Evolutionary conservation across 1,140 invertebrate genomes (phyloP).

Genomic region (Cotesia typhae): DNA sequence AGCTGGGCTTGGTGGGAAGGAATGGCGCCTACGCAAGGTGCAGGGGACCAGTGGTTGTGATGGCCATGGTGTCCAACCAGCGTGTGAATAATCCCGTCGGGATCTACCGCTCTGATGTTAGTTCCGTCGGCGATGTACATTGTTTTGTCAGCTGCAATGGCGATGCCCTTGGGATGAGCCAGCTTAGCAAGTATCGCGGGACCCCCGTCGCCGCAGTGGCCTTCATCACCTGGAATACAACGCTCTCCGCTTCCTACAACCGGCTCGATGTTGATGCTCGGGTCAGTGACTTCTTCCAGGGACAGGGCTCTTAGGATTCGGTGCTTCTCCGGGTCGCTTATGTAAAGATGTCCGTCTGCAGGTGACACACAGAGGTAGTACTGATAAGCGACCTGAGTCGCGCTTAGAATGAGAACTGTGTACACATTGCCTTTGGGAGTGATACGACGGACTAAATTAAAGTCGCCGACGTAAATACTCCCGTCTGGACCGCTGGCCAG

Average conservation of each 20-base stretch:
- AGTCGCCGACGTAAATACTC: conserved; percentile 95
- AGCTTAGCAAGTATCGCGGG: conserved; percentile 89
- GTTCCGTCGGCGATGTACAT: conserved; percentile 96
- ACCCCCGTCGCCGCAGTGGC: conserved; percentile 93
- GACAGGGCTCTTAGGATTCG: conserved; percentile 82
- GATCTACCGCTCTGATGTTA: conserved; percentile 90
- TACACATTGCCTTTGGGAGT: conserved; percentile 91
- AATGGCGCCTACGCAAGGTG: conserved; percentile 83
- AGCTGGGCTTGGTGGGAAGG: conserved; percentile 83
- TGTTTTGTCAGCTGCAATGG: conserved; percentile 88
- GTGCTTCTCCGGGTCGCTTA: conserved; percentile 94
- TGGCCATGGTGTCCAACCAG: conserved; percentile 92
- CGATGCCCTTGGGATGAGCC: conserved; percentile 96
- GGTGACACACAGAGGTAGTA: conserved; percentile 96
- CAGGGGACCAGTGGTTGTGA: conserved; percentile 89
- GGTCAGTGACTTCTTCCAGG: conserved; percentile 81
- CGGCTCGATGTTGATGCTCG: conserved; percentile 84
- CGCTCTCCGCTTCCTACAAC: conserved; percentile 95
- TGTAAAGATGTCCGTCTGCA: conserved; percentile 92
- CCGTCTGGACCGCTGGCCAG: conserved; percentile 94
- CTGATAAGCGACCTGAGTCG: conserved; percentile 92
- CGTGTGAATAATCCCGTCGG: conserved; percentile 92
- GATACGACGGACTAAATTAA: conserved; percentile 92
- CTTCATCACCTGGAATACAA: conserved; percentile 91
- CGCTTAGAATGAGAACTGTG: conserved; percentile 91